These are phyloP conservation scores for Neoarius graeffei DNA, from an alignment of 2,113 vertebrate species.

Conservation along the genomic window DNA sequence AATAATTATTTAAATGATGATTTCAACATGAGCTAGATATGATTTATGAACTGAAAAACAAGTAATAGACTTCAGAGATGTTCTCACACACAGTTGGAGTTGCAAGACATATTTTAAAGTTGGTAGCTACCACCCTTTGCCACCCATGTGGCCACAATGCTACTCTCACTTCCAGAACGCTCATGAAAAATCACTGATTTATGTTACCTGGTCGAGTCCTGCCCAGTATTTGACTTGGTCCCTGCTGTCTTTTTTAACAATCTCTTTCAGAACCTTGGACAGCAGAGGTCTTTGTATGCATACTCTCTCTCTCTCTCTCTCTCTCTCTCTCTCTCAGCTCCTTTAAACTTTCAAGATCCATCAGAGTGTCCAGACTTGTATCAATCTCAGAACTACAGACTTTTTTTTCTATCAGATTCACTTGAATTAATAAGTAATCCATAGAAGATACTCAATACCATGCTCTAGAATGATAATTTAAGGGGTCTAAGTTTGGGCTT, in stretches of 20 bases:
- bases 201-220: slow-evolving; percentile 61
- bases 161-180: no score
- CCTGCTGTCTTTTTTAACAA: slow-evolving; percentile 64
- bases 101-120: background rate
- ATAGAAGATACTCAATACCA: background rate
- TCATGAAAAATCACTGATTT: slow-evolving; percentile 25
- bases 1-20: background rate
- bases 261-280: slow-evolving; percentile 75
- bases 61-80: background rate
- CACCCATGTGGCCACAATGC: background rate
- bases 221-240: slow-evolving; percentile 62
- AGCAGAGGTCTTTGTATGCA: slow-evolving; percentile 57
- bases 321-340: background rate
- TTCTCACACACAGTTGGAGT: background rate
- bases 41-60: background rate
- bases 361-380: background rate
- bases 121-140: background rate
- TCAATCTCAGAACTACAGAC: background rate
- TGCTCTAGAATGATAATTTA: background rate
- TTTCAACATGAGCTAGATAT: background rate
- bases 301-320: slow-evolving; percentile 38
- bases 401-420: background rate
- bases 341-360: background rate
- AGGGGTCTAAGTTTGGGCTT: background rate
- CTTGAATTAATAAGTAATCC: background rate